Conservation (phyloP, 2,797 vertebrate species). For the Platalea minor region DNA sequence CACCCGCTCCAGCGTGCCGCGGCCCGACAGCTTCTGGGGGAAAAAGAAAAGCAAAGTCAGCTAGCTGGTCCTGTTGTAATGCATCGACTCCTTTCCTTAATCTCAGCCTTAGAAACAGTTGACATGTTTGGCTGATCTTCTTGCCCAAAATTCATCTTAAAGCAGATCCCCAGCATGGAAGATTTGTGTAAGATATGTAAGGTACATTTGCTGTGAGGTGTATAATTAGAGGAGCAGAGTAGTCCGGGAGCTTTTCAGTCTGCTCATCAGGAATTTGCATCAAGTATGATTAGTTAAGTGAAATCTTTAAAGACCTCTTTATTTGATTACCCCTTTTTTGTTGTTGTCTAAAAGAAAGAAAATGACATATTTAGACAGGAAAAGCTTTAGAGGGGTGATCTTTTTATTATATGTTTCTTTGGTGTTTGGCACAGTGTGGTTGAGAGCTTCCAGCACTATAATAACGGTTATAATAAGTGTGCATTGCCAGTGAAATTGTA, state of each 20-base stretch:
- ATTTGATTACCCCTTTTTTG: neutral
- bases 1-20: fast-evolving
- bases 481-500: neutral
- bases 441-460: neutral
- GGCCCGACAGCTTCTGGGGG: neutral
- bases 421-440: neutral
- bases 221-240: neutral
- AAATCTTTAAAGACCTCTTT: neutral
- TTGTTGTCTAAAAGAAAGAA: neutral
- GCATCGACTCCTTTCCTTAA: neutral
- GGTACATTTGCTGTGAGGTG: neutral
- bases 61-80: neutral
- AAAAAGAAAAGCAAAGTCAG: neutral
- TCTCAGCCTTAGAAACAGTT: neutral
- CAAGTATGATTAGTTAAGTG: neutral
- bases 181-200: neutral
- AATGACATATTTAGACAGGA: neutral
- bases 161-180: neutral
- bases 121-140: neutral
- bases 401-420: neutral
- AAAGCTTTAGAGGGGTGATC: neutral
- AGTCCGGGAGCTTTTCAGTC: neutral
- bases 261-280: neutral
- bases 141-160: neutral
- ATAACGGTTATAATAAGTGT: neutral